A percentile compares a stretch with the other conserved stretches of the same genome.
These are phyloP conservation scores for Leucosticte australis DNA, from an alignment of 2,113 vertebrate genomes.

Conservation along the genomic window DNA sequence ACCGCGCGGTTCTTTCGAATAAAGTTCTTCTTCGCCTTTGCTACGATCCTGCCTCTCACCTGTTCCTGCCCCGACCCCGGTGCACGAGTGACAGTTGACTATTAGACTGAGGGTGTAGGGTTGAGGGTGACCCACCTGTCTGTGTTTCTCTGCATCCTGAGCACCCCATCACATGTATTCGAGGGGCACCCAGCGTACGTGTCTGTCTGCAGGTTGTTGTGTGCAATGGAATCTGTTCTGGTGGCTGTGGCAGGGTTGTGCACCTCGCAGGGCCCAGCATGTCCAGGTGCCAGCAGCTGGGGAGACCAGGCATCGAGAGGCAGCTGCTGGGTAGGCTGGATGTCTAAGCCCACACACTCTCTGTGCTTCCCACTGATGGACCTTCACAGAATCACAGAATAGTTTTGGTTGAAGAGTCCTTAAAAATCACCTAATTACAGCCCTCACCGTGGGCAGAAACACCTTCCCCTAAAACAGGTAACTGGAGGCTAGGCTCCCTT, in stretches of 20 bases:
- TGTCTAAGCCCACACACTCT: not conserved
- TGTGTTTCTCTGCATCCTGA: not conserved
- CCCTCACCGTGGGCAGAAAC: fast-evolving
- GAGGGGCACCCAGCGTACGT: not conserved
- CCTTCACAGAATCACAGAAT: not conserved
- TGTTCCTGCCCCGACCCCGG: too few species aligned
- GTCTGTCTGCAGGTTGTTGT: not conserved
- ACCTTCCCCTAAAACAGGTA: not conserved
- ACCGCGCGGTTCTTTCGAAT: too few species aligned
- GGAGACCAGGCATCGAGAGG: not conserved
- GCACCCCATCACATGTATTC: not conserved
- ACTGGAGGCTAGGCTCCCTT: not conserved
- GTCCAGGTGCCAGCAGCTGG: not conserved
- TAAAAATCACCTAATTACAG: not conserved
- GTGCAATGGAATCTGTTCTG: not conserved
- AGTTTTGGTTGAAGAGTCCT: not conserved
- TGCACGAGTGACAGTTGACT: not conserved
- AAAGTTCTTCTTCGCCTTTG: too few species aligned
- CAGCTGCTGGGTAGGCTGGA: not conserved
- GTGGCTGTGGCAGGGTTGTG: not conserved
- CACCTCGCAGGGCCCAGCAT: not conserved
- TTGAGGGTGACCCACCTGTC: not conserved
- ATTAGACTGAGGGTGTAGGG: not conserved
- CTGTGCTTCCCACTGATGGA: not conserved
- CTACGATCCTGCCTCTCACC: too few species aligned